These are phyloP conservation scores for Megamerina dolium DNA, from an alignment of 2,888 invertebrate species.

Conservation along the genomic window DNA sequence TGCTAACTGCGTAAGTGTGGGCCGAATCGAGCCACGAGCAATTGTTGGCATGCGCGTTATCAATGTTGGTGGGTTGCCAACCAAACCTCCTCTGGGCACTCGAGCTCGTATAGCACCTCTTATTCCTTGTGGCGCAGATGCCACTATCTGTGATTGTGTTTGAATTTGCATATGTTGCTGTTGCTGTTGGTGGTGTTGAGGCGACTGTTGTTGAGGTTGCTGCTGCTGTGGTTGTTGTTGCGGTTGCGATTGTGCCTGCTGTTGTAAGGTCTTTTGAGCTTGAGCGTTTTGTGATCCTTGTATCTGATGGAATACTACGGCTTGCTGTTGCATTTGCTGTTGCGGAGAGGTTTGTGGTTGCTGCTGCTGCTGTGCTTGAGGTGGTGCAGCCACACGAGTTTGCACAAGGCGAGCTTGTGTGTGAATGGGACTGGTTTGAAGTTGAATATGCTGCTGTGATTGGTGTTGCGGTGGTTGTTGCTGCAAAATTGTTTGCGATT, in stretches of 20 bases:
- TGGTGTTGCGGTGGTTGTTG: slow-evolving; percentile 31
- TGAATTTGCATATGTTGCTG: slow-evolving; percentile 16
- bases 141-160: no score
- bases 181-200: background rate
- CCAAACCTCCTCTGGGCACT: slow-evolving; percentile 13
- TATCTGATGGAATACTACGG: slow-evolving; percentile 41
- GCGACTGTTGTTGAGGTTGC: slow-evolving; percentile 14
- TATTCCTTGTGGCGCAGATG: no score
- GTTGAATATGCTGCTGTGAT: slow-evolving; percentile 27
- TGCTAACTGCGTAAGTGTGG: slow-evolving; percentile 13
- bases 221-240: slow-evolving; percentile 21
- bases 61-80: slow-evolving; percentile 2
- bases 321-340: slow-evolving; percentile 19
- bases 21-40: slow-evolving; percentile 15
- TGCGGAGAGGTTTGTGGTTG: no score
- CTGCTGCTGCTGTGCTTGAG: slow-evolving; percentile 19
- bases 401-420: slow-evolving; percentile 36
- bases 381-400: slow-evolving; percentile 25
- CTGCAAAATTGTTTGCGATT: slow-evolving; percentile 19
- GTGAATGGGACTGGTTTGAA: slow-evolving; percentile 27
- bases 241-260: slow-evolving; percentile 17
- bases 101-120: slow-evolving; percentile 17
- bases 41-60: slow-evolving; percentile 4
- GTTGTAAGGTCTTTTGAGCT: slow-evolving; percentile 20
- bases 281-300: slow-evolving; percentile 26